Evolutionary conservation across 2,113 vertebrate genomes (phyloP).

Genomic region (Istiophorus platypterus): DNA sequence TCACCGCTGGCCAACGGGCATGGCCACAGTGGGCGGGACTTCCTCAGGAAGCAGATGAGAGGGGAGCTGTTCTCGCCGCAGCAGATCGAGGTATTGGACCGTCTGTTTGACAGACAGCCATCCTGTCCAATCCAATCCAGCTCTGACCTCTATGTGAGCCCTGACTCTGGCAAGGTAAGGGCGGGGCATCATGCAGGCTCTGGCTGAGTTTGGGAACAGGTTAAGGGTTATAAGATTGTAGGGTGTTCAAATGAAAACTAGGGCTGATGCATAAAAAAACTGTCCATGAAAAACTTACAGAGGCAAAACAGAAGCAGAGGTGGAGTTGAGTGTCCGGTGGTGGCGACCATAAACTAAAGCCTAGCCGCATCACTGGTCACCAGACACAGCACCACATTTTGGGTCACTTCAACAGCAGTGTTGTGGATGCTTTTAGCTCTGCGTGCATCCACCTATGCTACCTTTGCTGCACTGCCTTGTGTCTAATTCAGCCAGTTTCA

Average conservation of each 20-base stretch:
- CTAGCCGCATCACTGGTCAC: no score
- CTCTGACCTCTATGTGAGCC: slow-evolving; percentile 92
- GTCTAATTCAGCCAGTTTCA: background rate
- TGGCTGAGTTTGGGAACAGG: slow-evolving; percentile 53
- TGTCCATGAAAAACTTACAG: background rate
- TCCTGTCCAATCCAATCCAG: slow-evolving; percentile 84
- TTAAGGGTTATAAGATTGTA: slow-evolving; percentile 23
- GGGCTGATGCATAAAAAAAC: slow-evolving; percentile 14
- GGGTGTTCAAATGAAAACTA: background rate
- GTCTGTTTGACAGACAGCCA: slow-evolving; percentile 96
- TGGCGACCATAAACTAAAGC: background rate
- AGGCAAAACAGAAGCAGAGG: background rate
- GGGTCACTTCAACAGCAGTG: background rate
- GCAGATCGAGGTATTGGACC: slow-evolving; percentile 98
- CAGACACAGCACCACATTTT: background rate
- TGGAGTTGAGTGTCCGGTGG: background rate
- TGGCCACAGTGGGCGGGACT: slow-evolving; percentile 94
- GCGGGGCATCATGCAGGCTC: slow-evolving; percentile 72
- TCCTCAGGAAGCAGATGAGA: slow-evolving; percentile 99
- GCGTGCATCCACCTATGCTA: background rate
- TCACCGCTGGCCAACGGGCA: slow-evolving; percentile 97
- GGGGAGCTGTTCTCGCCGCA: slow-evolving; percentile 98
- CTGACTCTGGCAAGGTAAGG: slow-evolving; percentile 95
- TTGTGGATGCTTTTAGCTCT: background rate
- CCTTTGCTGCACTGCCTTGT: background rate